Evolutionary conservation across 2,888 invertebrate genomes (phyloP), one percentile per base, ranked within the genome.

Genomic region (Argyresthia albistria): DNA sequence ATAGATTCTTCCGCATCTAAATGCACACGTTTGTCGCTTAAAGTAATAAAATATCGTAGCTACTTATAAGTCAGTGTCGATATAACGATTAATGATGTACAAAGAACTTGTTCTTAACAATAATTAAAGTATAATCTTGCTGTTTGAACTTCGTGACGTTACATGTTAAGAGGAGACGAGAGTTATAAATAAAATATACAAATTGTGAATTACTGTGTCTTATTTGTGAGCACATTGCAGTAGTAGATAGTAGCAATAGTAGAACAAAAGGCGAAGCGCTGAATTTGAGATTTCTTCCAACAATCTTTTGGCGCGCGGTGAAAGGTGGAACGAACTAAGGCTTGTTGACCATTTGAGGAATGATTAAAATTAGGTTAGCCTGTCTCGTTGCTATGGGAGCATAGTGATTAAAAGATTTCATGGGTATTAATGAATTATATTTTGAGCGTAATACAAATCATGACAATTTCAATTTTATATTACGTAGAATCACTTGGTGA

Each of bases 81-180:
- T 54, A 57, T 59, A 57, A 59, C 25, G 25, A 25, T 25, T 25
- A 59, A 59, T 52, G 63, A 59, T 71, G 70, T 73, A 75, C 71
- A 69, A 69, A 70, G 58, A 59, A 63, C 64, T 60, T 46, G 46
- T 35, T 46, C 62, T 62, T 66, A 64, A 64, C 67, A 66, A 70
- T 68, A 64, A 65, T 66, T 58, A 67, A 61, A 65, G 65, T 72
- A 16, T 25, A 25, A 25, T 67, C 70, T 73, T 69, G 73, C 75
- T 73, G 79, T 79, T 78, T 72, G 70, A 69, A 72, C 65, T 69
- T 75, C 66, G 72, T 68, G 70, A 67, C 71, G 68, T 75, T 72
- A 72, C 66, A 71, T 73, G 73, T 25, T 25, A 6, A 25, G 25
- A 25, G 63, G 61, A 60, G 73, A 76, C 66, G 74, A 70, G 67